Percentiles rank a stretch among this genome's conserved stretches.
phyloP scores from a whole-genome alignment of 2,797 vertebrate species.

The Gobio occitaniae region DNA sequence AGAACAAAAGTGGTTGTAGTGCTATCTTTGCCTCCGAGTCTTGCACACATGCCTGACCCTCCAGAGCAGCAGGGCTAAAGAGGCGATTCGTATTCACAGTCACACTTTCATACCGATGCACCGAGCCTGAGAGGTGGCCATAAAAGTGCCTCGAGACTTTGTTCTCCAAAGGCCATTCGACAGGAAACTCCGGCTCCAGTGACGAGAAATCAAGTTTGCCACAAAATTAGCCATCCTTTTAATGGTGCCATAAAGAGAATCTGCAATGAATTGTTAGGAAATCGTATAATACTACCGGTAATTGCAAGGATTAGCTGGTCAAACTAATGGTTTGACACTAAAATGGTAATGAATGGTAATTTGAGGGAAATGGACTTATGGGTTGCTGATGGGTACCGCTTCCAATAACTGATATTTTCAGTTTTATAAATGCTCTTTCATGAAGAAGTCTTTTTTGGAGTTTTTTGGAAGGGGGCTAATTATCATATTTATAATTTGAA shows the following conservation, averaged over 20 bases:
- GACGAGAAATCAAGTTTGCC: slow-evolving; percentile 49
- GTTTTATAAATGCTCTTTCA: slow-evolving; percentile 41
- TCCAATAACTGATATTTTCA: slow-evolving; percentile 57
- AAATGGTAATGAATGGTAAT: slow-evolving; percentile 65
- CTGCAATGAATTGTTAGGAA: slow-evolving; percentile 60
- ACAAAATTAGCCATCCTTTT: slow-evolving; percentile 61
- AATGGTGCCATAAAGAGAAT: slow-evolving; percentile 64
- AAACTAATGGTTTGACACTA: slow-evolving; percentile 63
- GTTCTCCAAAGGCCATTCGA: slow-evolving; percentile 56
- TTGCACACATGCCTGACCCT: slow-evolving; percentile 58
- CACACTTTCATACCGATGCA: slow-evolving; percentile 62
- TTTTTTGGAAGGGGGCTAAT: background rate
- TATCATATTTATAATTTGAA: slow-evolving; percentile 37
- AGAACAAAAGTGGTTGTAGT: slow-evolving; percentile 50
- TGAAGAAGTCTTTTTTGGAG: slow-evolving; percentile 6
- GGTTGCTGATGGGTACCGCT: slow-evolving; percentile 55
- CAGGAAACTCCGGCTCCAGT: slow-evolving; percentile 45
- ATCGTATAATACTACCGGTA: slow-evolving; percentile 59
- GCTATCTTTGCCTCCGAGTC: slow-evolving; percentile 52
- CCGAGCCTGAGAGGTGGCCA: slow-evolving; percentile 59
- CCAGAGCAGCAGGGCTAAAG: slow-evolving; percentile 54
- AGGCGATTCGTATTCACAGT: slow-evolving; percentile 64
- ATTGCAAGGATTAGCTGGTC: slow-evolving; percentile 62
- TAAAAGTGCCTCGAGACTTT: slow-evolving; percentile 59
- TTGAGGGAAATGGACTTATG: slow-evolving; percentile 62